A percentile compares a stretch with the other conserved stretches of the same genome.
phyloP scores from a whole-genome alignment of 2,113 vertebrate genomes.

The Furnarius figulus region DNA sequence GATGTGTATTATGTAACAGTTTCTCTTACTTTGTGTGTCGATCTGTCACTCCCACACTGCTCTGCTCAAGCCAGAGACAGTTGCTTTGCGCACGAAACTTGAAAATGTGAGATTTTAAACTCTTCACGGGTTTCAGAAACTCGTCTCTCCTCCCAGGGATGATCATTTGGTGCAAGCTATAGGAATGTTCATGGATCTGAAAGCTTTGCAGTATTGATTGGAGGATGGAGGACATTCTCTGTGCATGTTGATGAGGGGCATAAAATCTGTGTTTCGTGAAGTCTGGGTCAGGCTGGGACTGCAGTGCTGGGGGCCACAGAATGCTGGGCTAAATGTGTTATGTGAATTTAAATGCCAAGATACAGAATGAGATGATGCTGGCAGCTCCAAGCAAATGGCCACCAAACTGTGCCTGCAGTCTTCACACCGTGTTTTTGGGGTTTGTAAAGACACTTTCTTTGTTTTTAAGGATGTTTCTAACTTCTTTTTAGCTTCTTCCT shows the following conservation, averaged over 20 bases:
- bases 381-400: background rate
- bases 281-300: background rate
- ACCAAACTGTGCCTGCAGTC: background rate
- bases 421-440: background rate
- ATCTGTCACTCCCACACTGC: background rate
- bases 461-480: slow-evolving; percentile 10
- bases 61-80: background rate
- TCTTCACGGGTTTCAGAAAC: background rate
- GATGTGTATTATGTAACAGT: background rate
- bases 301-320: background rate
- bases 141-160: background rate
- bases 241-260: background rate
- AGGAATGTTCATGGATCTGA: background rate
- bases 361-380: background rate
- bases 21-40: background rate
- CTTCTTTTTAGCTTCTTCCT: slow-evolving; percentile 15
- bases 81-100: background rate
- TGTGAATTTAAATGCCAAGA: background rate
- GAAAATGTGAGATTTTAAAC: background rate
- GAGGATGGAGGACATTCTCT: background rate
- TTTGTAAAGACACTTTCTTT: background rate
- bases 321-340: background rate
- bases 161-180: background rate
- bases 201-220: background rate
- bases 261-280: background rate